Conservation (phyloP, 2,888 invertebrate genomes). For the Dicranocentrus wangi region DNA sequence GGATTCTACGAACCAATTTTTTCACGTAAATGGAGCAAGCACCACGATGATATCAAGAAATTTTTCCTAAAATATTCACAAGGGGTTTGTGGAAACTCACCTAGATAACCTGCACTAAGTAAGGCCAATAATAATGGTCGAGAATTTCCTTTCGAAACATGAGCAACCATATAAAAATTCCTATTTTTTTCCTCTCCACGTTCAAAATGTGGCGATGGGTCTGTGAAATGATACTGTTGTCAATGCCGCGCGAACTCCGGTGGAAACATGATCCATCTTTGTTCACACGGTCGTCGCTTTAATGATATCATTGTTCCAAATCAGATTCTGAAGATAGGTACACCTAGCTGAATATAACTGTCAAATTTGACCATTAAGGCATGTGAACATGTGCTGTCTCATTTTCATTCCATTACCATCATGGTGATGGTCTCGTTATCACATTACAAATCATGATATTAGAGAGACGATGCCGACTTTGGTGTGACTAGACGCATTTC, state of each 20-base stretch:
- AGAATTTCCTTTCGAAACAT: slow-evolving; percentile 1
- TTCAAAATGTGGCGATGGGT: slow-evolving; percentile 29
- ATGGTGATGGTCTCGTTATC: slow-evolving; percentile 44
- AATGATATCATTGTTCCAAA: slow-evolving; percentile 46
- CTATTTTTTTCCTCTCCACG: slow-evolving; percentile 26
- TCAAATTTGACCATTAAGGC: neutral
- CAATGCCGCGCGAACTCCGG: slow-evolving; percentile 24
- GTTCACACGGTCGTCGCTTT: slow-evolving; percentile 55
- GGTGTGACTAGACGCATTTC: slow-evolving; percentile 29
- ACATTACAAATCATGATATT: slow-evolving; percentile 50
- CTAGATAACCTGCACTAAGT: too few relatives aligned
- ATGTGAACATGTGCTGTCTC: slow-evolving; percentile 51
- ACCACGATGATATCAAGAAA: too few relatives aligned
- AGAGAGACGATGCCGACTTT: slow-evolving; percentile 1
- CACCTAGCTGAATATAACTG: neutral
- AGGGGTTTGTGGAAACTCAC: too few relatives aligned
- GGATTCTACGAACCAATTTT: neutral
- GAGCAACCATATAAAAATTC: neutral
- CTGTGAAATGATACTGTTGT: slow-evolving; percentile 57
- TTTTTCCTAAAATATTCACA: too few relatives aligned
- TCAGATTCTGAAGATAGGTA: neutral
- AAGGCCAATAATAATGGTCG: too few relatives aligned
- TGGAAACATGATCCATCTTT: slow-evolving; percentile 52
- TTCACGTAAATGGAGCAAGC: neutral
- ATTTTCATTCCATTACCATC: slow-evolving; percentile 52